Percentiles rank a stretch among this genome's conserved stretches.
Evolutionary conservation across 2,797 vertebrate genomes (phyloP).

Genomic region (Florisuga fusca): DNA sequence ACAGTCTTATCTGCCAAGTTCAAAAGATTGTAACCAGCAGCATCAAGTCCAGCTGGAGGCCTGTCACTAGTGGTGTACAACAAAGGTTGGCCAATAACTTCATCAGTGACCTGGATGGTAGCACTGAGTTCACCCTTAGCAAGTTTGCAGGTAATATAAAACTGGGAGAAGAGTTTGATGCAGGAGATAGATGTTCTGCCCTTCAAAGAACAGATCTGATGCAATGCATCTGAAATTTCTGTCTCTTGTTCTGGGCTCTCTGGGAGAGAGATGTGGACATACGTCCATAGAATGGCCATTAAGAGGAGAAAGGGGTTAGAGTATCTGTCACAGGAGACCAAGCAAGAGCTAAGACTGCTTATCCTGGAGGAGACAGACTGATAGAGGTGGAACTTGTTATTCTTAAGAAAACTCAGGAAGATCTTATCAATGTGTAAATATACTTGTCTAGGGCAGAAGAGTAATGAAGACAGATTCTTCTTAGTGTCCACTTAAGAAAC

Average conservation of each 20-base stretch:
- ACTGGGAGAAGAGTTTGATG: neutral
- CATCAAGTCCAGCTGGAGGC: neutral
- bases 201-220: neutral
- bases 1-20: neutral
- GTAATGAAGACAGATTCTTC: neutral
- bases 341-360: neutral
- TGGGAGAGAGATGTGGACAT: neutral
- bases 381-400: neutral
- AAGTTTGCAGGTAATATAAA: neutral
- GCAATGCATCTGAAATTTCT: neutral
- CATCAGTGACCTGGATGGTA: neutral
- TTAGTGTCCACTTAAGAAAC: neutral
- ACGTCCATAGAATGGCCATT: neutral
- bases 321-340: neutral
- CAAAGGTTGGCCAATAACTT: neutral
- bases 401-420: neutral
- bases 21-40: neutral
- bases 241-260: neutral
- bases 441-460: neutral
- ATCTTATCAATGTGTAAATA: neutral
- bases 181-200: neutral
- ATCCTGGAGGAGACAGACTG: neutral
- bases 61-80: neutral
- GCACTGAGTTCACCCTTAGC: neutral
- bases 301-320: neutral